Percentiles rank a stretch among this genome's conserved stretches.
phyloP scores from a whole-genome alignment of 2,797 vertebrate species.

The Phyllotis vaccarum region DNA sequence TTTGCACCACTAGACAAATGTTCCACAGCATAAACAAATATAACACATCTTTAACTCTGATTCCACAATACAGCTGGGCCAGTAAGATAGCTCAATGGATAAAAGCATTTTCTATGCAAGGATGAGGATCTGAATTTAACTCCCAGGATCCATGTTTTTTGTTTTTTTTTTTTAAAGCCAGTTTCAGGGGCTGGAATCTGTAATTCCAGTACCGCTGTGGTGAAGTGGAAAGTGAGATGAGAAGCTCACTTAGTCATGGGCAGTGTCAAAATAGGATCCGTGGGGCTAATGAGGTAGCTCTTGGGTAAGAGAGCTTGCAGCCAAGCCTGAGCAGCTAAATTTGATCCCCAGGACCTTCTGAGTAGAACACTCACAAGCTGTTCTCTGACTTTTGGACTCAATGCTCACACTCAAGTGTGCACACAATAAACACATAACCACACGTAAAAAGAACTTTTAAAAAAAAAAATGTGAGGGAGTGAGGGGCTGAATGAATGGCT shows the following conservation, averaged over 20 bases:
- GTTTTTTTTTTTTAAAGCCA: too few species aligned
- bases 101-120: not conserved
- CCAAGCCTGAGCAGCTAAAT: not conserved
- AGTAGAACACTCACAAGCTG: not conserved
- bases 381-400: not conserved
- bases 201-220: not conserved
- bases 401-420: not conserved
- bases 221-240: not conserved
- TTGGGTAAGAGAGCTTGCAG: not conserved
- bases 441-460: not conserved
- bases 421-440: not conserved
- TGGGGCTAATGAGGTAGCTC: not conserved
- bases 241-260: not conserved
- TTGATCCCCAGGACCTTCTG: not conserved
- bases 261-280: not conserved
- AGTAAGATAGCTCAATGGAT: not conserved
- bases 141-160: not conserved
- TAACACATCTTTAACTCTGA: not conserved
- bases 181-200: not conserved
- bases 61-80: not conserved
- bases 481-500: not conserved
- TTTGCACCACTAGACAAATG: not conserved
- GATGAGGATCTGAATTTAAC: not conserved
- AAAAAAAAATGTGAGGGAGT: not conserved
- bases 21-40: not conserved